Base-by-base conservation (phyloP, 2,113 vertebrate genomes). In the Pelvicachromis taeniatus region DNA sequence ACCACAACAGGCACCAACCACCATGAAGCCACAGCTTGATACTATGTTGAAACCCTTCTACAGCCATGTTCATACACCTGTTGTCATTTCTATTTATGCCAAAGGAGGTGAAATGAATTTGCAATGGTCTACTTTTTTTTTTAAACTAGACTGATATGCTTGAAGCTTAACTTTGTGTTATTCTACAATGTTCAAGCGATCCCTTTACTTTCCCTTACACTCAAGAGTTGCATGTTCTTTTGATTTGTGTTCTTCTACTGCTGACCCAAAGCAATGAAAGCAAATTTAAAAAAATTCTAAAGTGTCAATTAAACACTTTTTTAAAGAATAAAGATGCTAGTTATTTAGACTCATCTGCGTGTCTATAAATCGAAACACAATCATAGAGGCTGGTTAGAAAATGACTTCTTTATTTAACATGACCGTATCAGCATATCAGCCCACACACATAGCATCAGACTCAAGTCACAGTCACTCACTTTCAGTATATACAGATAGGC, bases 401-500 rank as follows among this genome's bases (percentile, higher is more conserved):
- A 95, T 45, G 90, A 92, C 94, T 87, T 91, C 87, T 95, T 95
- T 95, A 95, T 95, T 95, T 88, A 91, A 94, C 88, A 89, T 83
- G 82, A 92, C 87, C 87, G 78, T 83, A 90, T 93, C 88, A 91
- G 89, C 92, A 89, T 88, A 90, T 84, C 87, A 85, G 93, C 82
- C 93, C 84, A 92, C 91, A 90, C 92, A 91, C 84, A 70, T 52
- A 83, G 92, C 91, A 88, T 91, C 92, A 90, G 91, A 89, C 89
- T 93, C 89, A 83, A 83, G 77, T 92, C 93, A 93, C 92, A 91
- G 52, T 93, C 94, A 92, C 91, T 90, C 92, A 87, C 91, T 85
- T 92, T 86, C 94, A 95, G 79, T 95, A 94, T 94, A 65, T 94
- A 95, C 94, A 95, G 93, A 87, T 94, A 95, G 94, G 94, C 94